phyloP scores from a whole-genome alignment of 2,888 invertebrate species.

The Dryadula phaetusa region DNA sequence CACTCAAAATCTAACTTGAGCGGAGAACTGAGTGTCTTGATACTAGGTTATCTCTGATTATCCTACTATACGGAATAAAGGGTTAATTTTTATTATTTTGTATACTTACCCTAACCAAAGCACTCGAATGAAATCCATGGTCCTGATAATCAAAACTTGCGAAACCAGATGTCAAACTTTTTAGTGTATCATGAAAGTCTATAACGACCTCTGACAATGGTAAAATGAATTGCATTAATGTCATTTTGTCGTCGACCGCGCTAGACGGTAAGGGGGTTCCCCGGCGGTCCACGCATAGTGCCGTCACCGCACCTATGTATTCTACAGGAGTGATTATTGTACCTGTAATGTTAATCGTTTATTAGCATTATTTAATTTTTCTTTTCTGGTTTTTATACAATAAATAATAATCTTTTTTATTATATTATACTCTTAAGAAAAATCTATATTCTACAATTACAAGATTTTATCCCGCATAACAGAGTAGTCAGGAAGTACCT shows the following conservation, averaged over 20 bases:
- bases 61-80: background rate
- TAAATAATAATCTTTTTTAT: too few relatives aligned
- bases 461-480: too few relatives aligned
- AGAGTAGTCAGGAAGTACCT: too few relatives aligned
- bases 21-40: background rate
- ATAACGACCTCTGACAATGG: slow-evolving; percentile 97
- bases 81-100: too few relatives aligned
- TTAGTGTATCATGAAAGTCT: slow-evolving; percentile 97
- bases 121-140: slow-evolving; percentile 90
- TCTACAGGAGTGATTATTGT: slow-evolving; percentile 94
- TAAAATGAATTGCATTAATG: slow-evolving; percentile 92
- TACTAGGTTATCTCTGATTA: background rate
- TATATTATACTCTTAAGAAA: too few relatives aligned
- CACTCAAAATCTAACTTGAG: too few relatives aligned
- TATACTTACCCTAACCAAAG: slow-evolving; percentile 91
- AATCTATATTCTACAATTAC: too few relatives aligned
- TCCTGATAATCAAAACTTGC: slow-evolving; percentile 98
- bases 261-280: slow-evolving; percentile 86
- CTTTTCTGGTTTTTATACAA: too few relatives aligned
- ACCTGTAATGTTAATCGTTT: slow-evolving; percentile 74
- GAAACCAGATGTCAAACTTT: slow-evolving; percentile 96
- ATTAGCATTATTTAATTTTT: too few relatives aligned
- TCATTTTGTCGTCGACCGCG: slow-evolving; percentile 92
- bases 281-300: slow-evolving; percentile 90
- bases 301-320: slow-evolving; percentile 88